Percentiles rank a stretch among this genome's conserved stretches.
phyloP scores from a whole-genome alignment of 1,140 invertebrate genomes.

The Zophobas atratus region DNA sequence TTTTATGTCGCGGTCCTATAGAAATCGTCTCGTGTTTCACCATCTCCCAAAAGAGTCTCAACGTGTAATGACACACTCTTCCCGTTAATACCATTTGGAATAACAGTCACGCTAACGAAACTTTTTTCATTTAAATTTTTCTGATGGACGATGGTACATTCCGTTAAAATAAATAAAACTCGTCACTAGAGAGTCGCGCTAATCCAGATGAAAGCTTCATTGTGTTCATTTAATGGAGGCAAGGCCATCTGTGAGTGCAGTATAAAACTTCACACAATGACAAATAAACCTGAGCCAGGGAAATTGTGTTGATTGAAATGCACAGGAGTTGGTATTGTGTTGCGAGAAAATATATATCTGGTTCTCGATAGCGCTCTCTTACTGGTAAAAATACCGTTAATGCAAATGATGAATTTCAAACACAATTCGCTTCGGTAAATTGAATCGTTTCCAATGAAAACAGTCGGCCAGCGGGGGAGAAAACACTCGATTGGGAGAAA shows the following conservation, averaged over 20 bases:
- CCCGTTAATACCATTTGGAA: not conserved
- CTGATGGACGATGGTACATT: not conserved
- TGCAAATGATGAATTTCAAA: slow-evolving; percentile 53
- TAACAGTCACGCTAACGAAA: not conserved
- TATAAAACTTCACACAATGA: slow-evolving; percentile 57
- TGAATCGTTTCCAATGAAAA: slow-evolving; percentile 49
- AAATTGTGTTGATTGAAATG: slow-evolving; percentile 60
- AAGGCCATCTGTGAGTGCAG: slow-evolving; percentile 58
- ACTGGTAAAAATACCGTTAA: slow-evolving; percentile 46
- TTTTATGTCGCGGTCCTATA: slow-evolving; percentile 61
- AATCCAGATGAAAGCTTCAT: slow-evolving; percentile 64
- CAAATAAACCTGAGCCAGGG: slow-evolving; percentile 58
- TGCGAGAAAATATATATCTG: slow-evolving; percentile 46
- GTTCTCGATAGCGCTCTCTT: slow-evolving; percentile 32
- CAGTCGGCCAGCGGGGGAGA: slow-evolving; percentile 39
- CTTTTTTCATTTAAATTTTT: slow-evolving; percentile 22
- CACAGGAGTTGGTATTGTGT: slow-evolving; percentile 49
- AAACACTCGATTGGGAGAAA: slow-evolving; percentile 43
- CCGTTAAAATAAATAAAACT: slow-evolving; percentile 58
- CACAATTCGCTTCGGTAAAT: slow-evolving; percentile 50
- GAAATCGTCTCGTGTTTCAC: slow-evolving; percentile 51
- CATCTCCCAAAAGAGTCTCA: not conserved
- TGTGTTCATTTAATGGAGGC: slow-evolving; percentile 62
- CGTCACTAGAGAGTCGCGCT: slow-evolving; percentile 61
- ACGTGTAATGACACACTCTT: no score